A percentile compares a stretch with the other conserved stretches of the same genome.
These are phyloP conservation scores for Aphaenogaster rudis DNA, from an alignment of 1,140 invertebrate genomes.

Conservation along the genomic window DNA sequence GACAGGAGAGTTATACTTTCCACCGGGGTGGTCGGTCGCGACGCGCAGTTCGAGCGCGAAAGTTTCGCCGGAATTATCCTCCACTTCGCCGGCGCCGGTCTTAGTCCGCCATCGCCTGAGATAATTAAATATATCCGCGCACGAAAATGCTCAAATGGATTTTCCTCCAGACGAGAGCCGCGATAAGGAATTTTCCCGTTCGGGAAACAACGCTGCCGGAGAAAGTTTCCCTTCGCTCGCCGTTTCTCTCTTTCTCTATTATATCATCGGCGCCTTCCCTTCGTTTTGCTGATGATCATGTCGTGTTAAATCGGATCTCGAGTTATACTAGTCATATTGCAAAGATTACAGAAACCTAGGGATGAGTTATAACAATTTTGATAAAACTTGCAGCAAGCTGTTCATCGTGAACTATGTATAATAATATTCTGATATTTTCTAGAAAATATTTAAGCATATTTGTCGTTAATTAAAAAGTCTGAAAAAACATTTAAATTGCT, in stretches of 20 bases:
- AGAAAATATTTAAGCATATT: neutral
- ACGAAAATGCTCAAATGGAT: slow-evolving; percentile 82
- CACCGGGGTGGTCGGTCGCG: slow-evolving; percentile 66
- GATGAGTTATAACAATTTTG: slow-evolving; percentile 3
- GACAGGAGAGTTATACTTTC: slow-evolving; percentile 83
- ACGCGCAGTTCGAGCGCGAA: slow-evolving; percentile 79
- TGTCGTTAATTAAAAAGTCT: neutral
- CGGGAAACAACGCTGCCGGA: slow-evolving; percentile 29
- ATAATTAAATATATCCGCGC: slow-evolving; percentile 84
- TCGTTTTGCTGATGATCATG: slow-evolving; percentile 30
- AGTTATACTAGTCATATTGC: neutral
- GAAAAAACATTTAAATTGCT: neutral
- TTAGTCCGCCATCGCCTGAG: slow-evolving; percentile 62
- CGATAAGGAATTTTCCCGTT: slow-evolving; percentile 78
- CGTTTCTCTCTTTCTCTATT: neutral
- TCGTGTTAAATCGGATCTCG: slow-evolving; percentile 14
- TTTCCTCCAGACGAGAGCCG: slow-evolving; percentile 68
- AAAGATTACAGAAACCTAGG: neutral
- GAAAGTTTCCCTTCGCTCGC: slow-evolving; percentile 25
- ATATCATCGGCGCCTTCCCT: slow-evolving; percentile 16
- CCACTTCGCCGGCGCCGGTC: slow-evolving; percentile 51
- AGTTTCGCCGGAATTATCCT: slow-evolving; percentile 79
- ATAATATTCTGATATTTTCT: neutral
- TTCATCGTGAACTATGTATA: neutral
- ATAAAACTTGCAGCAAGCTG: neutral